Evolutionary conservation across 1,140 invertebrate genomes (phyloP).

Genomic region (Metopolophium dirhodum): DNA sequence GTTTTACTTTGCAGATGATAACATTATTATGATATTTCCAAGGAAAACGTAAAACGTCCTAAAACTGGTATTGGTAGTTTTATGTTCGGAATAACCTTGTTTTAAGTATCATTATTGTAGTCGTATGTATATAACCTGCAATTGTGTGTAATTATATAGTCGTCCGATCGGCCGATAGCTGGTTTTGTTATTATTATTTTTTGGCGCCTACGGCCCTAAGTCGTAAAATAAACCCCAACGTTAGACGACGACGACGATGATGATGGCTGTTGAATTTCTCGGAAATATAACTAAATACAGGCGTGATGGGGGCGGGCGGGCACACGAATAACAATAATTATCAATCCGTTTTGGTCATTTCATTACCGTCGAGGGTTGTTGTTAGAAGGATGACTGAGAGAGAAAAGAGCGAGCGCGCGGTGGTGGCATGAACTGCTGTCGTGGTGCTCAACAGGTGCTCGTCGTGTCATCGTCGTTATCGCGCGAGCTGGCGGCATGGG

Average conservation of each 20-base stretch:
- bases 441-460: constrained; percentile 44
- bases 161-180: neutral
- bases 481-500: constrained; percentile 4
- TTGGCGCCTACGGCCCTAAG: neutral
- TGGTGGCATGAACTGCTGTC: neutral
- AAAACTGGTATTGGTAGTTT: neutral
- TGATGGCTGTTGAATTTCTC: neutral
- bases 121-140: neutral
- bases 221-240: constrained; percentile 39
- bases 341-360: constrained; percentile 44
- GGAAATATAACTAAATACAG: neutral
- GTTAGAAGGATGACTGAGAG: neutral
- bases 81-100: neutral
- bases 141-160: constrained; percentile 38
- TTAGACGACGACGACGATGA: neutral
- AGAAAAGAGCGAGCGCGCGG: neutral
- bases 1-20: neutral
- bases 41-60: neutral
- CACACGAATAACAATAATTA: constrained; percentile 21
- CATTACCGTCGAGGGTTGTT: constrained; percentile 44
- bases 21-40: neutral
- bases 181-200: constrained; percentile 3
- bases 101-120: neutral
- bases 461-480: constrained; percentile 28
- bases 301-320: neutral